Evolutionary conservation across 2,113 vertebrate species (phyloP), one percentile per base, ranked within the genome.

Genomic region (Suricata suricatta): DNA sequence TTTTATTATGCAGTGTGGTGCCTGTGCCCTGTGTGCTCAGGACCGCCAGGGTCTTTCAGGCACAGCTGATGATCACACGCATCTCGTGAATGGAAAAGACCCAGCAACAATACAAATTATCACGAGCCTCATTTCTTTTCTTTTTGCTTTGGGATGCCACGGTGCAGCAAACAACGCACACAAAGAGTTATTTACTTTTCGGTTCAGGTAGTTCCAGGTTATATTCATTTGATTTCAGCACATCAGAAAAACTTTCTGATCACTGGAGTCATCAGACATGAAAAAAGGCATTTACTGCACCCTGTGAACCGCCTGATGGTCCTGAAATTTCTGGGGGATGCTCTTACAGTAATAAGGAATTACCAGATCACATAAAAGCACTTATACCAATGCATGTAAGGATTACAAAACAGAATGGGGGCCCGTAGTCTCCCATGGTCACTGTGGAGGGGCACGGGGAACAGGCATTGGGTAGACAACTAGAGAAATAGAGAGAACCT

Each of bases 61-160:
- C 87, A 91, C 47, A 85, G 90, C 57, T 23, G 76, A 96, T 94
- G 96, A 97, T 98, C 97, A 98, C 94, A 97, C 94, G 66, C 44
- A 94, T 66, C 57, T 93, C 31, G 23, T 85, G 97, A 97, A 97
- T 97, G 96, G 64, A 82, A 97, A 97, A 96, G 47, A 92, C 9
- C 81, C 71, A 82, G 66, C 44, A n/a, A 95, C 93, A 96, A 86
- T 92, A 88, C 76, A 96, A 87, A 96, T 96, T 76, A 97, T 96
- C 95, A 86, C 97, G 97, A 95, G 95, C 74, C 77, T 96, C 94
- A 96, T 96, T 97, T 95, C 69, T 95, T 95, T 94, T 38, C 93
- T 93, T 96, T 97, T 76, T 97, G 87, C 84, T 96, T 95, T 96
- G 85, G 96, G 96, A 82, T 85, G 92, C 72, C 29, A 3, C 8